Percentiles rank a stretch among this genome's conserved stretches.
phyloP scores from a whole-genome alignment of 2,797 vertebrate species.

The Vespertilio murinus region DNA sequence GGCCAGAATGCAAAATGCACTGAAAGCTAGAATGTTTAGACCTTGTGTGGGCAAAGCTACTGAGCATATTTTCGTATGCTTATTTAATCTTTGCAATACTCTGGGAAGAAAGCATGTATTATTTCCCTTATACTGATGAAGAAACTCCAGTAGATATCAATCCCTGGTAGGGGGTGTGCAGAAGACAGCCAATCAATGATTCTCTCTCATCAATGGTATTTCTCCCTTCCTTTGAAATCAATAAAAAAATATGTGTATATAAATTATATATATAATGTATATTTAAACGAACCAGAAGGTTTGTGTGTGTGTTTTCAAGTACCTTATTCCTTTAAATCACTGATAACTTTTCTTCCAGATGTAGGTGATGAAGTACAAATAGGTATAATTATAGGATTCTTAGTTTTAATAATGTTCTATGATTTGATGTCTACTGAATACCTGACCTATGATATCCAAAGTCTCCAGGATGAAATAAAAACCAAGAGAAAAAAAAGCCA shows the following conservation, averaged over 20 bases:
- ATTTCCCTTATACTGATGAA: not conserved
- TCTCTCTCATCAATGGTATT: too few species aligned
- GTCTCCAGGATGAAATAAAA: not conserved
- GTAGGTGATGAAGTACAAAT: slow-evolving; percentile 3
- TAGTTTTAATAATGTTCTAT: not conserved
- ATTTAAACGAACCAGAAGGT: too few species aligned
- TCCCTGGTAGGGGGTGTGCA: too few species aligned
- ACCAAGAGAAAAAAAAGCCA: not conserved
- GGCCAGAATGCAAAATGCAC: not conserved
- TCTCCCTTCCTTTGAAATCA: too few species aligned
- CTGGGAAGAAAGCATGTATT: not conserved
- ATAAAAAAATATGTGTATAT: too few species aligned
- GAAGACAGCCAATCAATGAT: too few species aligned
- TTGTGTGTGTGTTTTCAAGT: not conserved
- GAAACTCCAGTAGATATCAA: not conserved
- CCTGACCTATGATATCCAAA: not conserved
- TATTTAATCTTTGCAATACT: not conserved
- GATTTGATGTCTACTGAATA: not conserved
- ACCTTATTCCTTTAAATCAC: slow-evolving; percentile 14
- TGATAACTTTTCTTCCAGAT: not conserved
- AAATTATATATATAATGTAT: too few species aligned
- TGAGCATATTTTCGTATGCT: not conserved
- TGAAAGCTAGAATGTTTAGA: not conserved
- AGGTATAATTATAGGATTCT: not conserved
- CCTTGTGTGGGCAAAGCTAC: not conserved